These are phyloP conservation scores for Cryptocheilus praepositus DNA, from an alignment of 2,888 invertebrate genomes.

Conservation along the genomic window DNA sequence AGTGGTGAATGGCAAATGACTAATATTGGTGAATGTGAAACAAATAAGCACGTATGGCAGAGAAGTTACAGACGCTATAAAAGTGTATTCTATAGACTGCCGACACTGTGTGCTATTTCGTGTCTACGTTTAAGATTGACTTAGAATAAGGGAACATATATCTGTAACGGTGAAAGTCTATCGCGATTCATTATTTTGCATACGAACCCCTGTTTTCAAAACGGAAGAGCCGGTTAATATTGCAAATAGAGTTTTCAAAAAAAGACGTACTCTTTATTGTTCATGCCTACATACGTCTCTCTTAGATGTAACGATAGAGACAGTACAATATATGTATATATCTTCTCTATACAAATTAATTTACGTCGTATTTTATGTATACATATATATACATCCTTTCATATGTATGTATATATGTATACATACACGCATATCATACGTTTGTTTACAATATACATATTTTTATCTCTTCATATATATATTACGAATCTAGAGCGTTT, in stretches of 20 bases:
- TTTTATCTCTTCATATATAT: slow-evolving; percentile 7
- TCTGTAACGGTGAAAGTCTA: too few species aligned
- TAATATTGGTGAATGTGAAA: too few species aligned
- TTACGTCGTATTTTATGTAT: slow-evolving; percentile 58
- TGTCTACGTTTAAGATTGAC: too few species aligned
- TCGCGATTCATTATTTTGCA: too few species aligned
- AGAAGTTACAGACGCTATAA: too few species aligned
- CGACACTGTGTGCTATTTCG: too few species aligned
- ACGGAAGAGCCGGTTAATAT: too few species aligned
- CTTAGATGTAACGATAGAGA: slow-evolving; percentile 40
- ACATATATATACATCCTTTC: slow-evolving; percentile 20
- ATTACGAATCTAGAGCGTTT: slow-evolving; percentile 5
- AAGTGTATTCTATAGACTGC: too few species aligned
- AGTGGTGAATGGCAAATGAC: too few species aligned
- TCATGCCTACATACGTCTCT: slow-evolving; percentile 57
- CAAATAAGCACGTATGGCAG: too few species aligned
- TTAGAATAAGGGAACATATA: too few species aligned
- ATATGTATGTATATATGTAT: slow-evolving; percentile 20
- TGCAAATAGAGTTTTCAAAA: slow-evolving; percentile 38
- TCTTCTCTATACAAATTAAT: slow-evolving; percentile 65
- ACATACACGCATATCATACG: slow-evolving; percentile 15
- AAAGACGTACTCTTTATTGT: slow-evolving; percentile 65
- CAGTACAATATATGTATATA: slow-evolving; percentile 29
- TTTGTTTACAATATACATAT: slow-evolving; percentile 7
- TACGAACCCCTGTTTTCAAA: too few species aligned